Evolutionary conservation across 1,140 invertebrate species (phyloP).

Genomic region (Colletes latitarsis): DNA sequence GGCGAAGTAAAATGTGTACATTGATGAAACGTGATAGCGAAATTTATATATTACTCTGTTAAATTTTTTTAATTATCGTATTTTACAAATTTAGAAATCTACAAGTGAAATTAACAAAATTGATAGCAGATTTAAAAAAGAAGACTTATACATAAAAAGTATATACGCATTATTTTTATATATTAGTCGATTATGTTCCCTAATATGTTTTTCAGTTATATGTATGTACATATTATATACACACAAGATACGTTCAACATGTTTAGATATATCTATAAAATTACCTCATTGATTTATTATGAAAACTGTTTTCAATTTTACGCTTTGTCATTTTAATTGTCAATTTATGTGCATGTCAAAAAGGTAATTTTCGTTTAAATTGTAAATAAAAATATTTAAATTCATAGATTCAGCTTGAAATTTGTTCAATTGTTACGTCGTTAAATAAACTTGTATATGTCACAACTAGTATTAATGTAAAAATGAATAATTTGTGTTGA

Average conservation of each 20-base stretch:
- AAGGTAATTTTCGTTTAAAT: background rate
- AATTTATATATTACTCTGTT: conserved; percentile 26
- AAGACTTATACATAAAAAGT: conserved; percentile 17
- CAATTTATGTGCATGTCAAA: background rate
- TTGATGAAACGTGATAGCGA: conserved; percentile 1
- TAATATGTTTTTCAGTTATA: background rate
- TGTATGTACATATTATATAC: background rate
- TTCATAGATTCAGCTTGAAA: background rate
- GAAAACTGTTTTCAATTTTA: background rate
- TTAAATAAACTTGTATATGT: background rate
- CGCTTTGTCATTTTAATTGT: conserved; percentile 1
- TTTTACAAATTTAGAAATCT: background rate
- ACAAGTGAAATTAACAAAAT: conserved; percentile 17
- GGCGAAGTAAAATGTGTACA: background rate
- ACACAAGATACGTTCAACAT: background rate
- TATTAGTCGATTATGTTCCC: background rate
- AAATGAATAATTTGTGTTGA: conserved; percentile 6
- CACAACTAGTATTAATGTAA: background rate
- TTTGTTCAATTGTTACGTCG: background rate
- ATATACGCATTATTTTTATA: conserved; percentile 37
- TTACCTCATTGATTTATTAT: background rate
- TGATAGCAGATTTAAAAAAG: background rate
- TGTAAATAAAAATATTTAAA: background rate
- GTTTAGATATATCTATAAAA: background rate
- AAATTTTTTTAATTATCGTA: conserved; percentile 18